Base-by-base conservation (phyloP, 2,888 invertebrate genomes). In the Meghimatium bilineatum region DNA sequence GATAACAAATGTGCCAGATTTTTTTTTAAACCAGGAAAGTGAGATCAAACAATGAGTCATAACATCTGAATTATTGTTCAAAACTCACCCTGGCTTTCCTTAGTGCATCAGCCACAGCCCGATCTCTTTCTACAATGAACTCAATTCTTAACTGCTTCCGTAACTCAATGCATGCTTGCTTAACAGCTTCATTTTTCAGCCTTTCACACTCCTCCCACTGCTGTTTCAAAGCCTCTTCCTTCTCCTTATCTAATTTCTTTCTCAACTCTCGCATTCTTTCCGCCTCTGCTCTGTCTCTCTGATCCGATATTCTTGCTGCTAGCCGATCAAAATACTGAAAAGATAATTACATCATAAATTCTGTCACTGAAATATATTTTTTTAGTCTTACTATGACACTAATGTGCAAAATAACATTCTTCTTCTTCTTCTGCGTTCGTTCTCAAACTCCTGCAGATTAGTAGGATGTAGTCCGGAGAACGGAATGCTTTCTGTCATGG, bases 151-250 rank as follows among this genome's bases (percentile, higher is more conserved):
- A 87, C 79, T 89, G 86, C 32, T 88, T 87, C 6, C 87, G 80
- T 23, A 91, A 86, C 29, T 87, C 89, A 44, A 86, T 87, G 83
- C 91, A 90, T 0, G 92, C 92, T n/a, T 89, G 87, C 44, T 90
- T 88, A 10, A 92, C 85, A 1, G 92, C 92, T 60, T 86, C 85
- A 72, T 89, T 86, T 78, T 91, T 90, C 75, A 91, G 77, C n/a
- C 86, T 80, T 76, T 92, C 91, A 83, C 89, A 89, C 79, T 91
- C 90, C 76, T 90, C 88, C 90, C 90, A 90, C 87, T 92, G 92
- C 71, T 86, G 32, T 26, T 80, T 75, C 56, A 93, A 86, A 1
- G 92, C 92, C 60, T 88, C 90, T 82, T 91, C 89, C 82, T 90
- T 90, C 80, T 91, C 90, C 44, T 87, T 86, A 63, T 89, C 85